Evolutionary conservation across 2,888 invertebrate genomes (phyloP).

Genomic region (Arctia plantaginis): DNA sequence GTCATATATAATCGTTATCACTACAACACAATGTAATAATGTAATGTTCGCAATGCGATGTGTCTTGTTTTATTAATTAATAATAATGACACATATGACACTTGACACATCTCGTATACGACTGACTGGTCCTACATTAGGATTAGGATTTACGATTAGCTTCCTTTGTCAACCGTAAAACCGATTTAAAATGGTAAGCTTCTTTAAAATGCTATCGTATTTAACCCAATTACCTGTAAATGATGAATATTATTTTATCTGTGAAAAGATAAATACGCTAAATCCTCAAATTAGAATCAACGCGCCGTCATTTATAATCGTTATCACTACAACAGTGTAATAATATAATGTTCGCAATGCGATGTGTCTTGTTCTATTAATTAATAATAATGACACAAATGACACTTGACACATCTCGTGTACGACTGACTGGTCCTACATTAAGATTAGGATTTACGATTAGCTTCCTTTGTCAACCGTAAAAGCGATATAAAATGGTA

Average conservation of each 20-base stretch:
- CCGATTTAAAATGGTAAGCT: constrained; percentile 1
- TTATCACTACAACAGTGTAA: background rate
- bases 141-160: constrained; percentile 10
- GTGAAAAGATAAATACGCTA: constrained; percentile 57
- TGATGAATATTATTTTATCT: constrained; percentile 65
- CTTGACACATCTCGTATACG: background rate
- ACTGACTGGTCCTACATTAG: background rate
- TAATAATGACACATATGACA: background rate
- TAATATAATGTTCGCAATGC: background rate
- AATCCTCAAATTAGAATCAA: constrained; percentile 60
- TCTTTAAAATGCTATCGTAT: constrained; percentile 49
- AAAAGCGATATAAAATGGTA: background rate
- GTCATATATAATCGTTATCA: constrained; percentile 10
- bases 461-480: constrained; percentile 2
- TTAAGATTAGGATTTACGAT: constrained; percentile 6
- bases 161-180: constrained; percentile 1
- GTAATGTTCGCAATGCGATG: background rate
- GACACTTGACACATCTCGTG: background rate
- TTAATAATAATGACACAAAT: background rate
- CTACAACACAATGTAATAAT: background rate
- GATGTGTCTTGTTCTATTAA: background rate
- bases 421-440: background rate
- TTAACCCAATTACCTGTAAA: constrained; percentile 79
- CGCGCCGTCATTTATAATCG: constrained; percentile 40
- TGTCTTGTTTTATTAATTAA: background rate